Base-by-base conservation (phyloP, 1,140 invertebrate species). In the Harpegnathos saltator region DNA sequence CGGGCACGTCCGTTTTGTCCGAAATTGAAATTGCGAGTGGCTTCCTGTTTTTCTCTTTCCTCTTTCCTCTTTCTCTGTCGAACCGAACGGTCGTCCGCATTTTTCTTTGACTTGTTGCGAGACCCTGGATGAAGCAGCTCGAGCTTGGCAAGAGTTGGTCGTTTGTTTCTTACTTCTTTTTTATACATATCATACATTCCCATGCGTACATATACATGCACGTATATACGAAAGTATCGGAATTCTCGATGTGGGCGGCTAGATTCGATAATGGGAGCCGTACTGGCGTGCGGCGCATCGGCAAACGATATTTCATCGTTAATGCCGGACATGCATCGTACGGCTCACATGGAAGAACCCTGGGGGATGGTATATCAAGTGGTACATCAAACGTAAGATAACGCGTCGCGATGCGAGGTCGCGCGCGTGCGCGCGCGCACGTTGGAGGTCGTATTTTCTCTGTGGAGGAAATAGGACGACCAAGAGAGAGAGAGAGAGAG, bases 321-420 rank as follows among this genome's bases (percentile, higher is more conserved):
- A 80, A 59, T 54, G 29, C 29, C 66, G 22, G 22, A n/a, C 65
- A 17, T 24, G 33, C 33, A 44, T 77, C 15, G 62, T 50, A 75
- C 7, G 7, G 38, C 38, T 44, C 38, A 9, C 9, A 44, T 4
- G 26, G 52, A 63, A 69, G 54, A 48, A 26, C 38, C 26, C 24
- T 26, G 14, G 26, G n/a, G 17, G 68, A 7, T 78, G 22, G 14
- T 71, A 19, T 80, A 80, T 80, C 75, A 80, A 80, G 22, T 58
- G 65, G 65, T 80, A 71, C 65, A 80, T 80, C 50, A 26, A 59
- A 69, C n/a, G 33, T 80, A 80, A 71, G 75, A 80, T 69, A 80
- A 69, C 75, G 56, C 56, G 38, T 74, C 3, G 22, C 63, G 63
- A 75, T 29, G 19, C 63, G 50, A 78, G 61, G 50, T 48, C 12